phyloP scores from a whole-genome alignment of 2,797 vertebrate genomes.

The Enteromius thamalakanensis region DNA sequence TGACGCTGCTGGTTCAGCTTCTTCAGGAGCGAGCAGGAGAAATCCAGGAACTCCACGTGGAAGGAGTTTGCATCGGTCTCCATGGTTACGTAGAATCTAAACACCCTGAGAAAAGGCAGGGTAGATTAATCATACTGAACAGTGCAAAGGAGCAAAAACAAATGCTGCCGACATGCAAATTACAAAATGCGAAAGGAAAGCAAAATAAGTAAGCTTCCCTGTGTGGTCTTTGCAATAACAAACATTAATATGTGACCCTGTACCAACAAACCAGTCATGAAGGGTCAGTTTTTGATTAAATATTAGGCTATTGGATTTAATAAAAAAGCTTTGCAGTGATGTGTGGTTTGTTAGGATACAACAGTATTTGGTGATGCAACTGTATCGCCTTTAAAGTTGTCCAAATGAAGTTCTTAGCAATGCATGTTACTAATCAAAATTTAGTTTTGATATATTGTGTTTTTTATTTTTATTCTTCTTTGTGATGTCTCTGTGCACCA shows the following conservation, averaged over 20 bases:
- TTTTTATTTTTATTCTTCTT: too few relatives aligned
- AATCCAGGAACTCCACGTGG: conserved; percentile 88
- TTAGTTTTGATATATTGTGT: not conserved
- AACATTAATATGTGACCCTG: not conserved
- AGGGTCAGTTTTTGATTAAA: not conserved
- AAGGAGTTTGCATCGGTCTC: conserved; percentile 84
- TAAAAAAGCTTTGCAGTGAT: not conserved
- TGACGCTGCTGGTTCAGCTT: conserved; percentile 88
- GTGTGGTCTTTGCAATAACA: not conserved
- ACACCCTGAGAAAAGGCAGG: conserved; percentile 61
- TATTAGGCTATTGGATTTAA: too few relatives aligned
- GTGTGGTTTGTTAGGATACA: not conserved
- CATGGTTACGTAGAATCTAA: conserved; percentile 79
- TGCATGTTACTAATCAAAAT: not conserved
- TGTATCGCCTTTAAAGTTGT: too few relatives aligned
- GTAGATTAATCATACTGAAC: not conserved
- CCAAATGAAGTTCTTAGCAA: not conserved
- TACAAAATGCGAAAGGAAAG: not conserved
- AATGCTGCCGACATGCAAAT: not conserved
- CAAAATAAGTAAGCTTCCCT: not conserved
- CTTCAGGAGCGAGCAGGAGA: conserved; percentile 85
- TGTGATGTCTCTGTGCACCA: too few relatives aligned
- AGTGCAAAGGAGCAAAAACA: not conserved
- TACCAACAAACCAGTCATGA: not conserved
- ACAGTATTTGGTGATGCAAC: not conserved